Evolutionary conservation across 2,113 vertebrate genomes (phyloP).

Genomic region (Hyperopisus bebe): DNA sequence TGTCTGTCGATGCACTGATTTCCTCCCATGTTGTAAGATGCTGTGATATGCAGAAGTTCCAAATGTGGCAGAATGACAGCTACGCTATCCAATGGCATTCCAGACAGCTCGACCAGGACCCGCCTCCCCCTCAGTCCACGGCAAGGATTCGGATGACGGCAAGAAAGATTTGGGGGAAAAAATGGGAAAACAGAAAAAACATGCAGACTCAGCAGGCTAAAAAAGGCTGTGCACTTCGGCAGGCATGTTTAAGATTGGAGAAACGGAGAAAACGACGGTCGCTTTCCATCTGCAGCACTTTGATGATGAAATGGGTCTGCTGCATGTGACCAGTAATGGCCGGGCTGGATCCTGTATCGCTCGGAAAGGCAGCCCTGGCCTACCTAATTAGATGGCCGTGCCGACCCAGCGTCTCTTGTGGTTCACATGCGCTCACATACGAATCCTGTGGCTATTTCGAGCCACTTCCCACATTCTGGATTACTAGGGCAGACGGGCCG

Average conservation of each 20-base stretch:
- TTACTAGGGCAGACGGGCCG: neutral
- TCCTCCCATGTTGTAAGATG: constrained; percentile 64
- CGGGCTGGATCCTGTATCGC: neutral
- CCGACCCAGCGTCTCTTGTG: neutral
- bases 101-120: neutral
- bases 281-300: neutral
- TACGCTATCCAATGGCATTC: constrained; percentile 56
- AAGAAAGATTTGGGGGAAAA: neutral
- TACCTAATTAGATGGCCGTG: neutral
- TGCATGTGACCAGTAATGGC: neutral
- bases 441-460: neutral
- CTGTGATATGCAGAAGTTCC: constrained; percentile 50
- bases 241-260: neutral
- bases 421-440: neutral
- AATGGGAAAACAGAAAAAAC: neutral
- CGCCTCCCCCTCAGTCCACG: neutral
- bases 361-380: neutral
- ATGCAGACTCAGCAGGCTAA: neutral
- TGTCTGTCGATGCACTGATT: constrained; percentile 64
- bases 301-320: neutral
- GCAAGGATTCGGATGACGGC: neutral
- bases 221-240: neutral
- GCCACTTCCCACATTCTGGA: neutral
- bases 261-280: neutral
- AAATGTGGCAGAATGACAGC: constrained; percentile 61